Conservation (phyloP, 2,888 invertebrate genomes). For the Trissonchulus latispiculum region DNA sequence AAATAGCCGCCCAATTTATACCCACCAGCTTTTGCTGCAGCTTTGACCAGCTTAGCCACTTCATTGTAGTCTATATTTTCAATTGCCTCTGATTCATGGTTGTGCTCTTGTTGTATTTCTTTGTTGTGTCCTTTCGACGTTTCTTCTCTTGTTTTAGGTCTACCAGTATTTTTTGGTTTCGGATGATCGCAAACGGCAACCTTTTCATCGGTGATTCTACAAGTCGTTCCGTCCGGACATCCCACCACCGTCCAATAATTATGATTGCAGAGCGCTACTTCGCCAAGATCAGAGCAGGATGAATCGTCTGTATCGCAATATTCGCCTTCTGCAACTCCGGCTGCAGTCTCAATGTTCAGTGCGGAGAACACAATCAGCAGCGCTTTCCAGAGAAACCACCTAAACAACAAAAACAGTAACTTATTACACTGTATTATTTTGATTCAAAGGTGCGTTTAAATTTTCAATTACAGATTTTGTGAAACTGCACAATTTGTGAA, state of each 20-base stretch:
- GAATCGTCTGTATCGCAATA: background rate
- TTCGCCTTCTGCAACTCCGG: too few species aligned
- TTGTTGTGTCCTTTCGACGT: background rate
- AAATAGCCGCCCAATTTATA: background rate
- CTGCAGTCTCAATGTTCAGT: too few species aligned
- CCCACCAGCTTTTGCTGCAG: background rate
- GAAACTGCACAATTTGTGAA: too few species aligned
- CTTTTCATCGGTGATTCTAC: background rate
- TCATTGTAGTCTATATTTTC: background rate
- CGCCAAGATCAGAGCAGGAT: background rate
- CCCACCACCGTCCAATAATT: background rate
- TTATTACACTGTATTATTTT: too few species aligned
- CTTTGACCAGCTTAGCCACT: background rate
- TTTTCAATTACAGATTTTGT: too few species aligned
- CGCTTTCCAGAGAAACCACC: too few species aligned
- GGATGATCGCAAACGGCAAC: background rate
- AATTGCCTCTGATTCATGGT: background rate
- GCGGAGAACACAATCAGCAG: too few species aligned
- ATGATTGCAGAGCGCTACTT: background rate
- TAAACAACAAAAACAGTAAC: too few species aligned
- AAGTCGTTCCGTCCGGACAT: background rate
- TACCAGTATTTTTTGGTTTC: background rate
- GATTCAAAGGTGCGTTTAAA: too few species aligned
- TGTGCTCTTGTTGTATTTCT: background rate
- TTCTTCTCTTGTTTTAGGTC: background rate